phyloP scores from a whole-genome alignment of 2,113 vertebrate species.

The Aphyosemion australe region DNA sequence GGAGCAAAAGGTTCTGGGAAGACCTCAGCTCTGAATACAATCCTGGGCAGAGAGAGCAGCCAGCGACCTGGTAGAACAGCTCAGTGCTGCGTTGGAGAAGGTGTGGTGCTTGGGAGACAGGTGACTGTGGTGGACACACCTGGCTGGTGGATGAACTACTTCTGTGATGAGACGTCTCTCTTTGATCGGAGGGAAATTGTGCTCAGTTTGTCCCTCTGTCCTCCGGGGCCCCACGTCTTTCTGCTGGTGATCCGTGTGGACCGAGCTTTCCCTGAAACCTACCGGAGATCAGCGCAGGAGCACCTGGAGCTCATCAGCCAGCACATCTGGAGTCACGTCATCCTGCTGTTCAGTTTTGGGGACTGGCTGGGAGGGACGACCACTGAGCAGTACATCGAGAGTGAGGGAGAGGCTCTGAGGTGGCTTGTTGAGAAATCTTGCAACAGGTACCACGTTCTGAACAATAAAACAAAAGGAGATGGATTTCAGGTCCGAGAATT shows the following conservation, averaged over 20 bases:
- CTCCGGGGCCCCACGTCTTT: constrained; percentile 71
- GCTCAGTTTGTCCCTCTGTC: constrained; percentile 51
- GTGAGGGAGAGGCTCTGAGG: constrained; percentile 61
- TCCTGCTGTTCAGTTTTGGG: constrained; percentile 69
- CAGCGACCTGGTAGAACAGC: constrained; percentile 42
- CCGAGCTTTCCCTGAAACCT: constrained; percentile 66
- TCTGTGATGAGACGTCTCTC: constrained; percentile 51
- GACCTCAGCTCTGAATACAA: constrained; percentile 63
- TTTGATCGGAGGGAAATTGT: constrained; percentile 68
- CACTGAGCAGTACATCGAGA: constrained; percentile 67
- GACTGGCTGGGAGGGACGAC: constrained; percentile 68
- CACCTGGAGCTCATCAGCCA: constrained; percentile 66
- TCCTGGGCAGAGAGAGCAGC: constrained; percentile 48
- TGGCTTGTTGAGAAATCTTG: constrained; percentile 60
- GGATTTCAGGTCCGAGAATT: constrained; percentile 69
- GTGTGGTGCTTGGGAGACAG: constrained; percentile 51
- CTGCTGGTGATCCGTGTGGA: constrained; percentile 72
- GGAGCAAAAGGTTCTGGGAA: constrained; percentile 77
- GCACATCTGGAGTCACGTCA: constrained; percentile 55
- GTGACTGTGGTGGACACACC: constrained; percentile 76
- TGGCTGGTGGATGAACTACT: constrained; percentile 81
- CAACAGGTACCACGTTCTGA: constrained; percentile 69
- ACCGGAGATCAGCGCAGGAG: constrained; percentile 62
- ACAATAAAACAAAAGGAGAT: constrained; percentile 61
- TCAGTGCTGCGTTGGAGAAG: constrained; percentile 20